Conservation (phyloP, 2,888 invertebrate genomes). For the Agonopterix alstromeriana region DNA sequence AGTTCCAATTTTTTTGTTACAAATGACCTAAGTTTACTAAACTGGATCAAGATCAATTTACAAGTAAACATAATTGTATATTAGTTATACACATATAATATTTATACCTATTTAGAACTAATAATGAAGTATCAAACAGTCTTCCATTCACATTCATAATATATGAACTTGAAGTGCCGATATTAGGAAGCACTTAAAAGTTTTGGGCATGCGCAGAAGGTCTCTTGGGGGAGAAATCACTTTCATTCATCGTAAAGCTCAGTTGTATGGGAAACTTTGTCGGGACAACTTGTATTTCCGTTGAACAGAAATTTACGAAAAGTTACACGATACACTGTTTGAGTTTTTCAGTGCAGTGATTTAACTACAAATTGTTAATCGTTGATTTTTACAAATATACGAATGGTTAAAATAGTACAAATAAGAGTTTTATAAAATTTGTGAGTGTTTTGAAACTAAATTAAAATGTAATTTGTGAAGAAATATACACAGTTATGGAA, state of each 20-base stretch:
- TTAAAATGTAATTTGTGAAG: constrained; percentile 5
- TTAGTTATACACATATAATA: too few relatives aligned
- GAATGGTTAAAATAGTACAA: too few relatives aligned
- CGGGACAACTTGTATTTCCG: constrained; percentile 28
- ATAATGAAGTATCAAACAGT: too few relatives aligned
- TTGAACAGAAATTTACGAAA: constrained; percentile 9
- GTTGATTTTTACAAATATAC: too few relatives aligned
- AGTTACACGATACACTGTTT: constrained; percentile 26
- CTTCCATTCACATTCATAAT: neutral
- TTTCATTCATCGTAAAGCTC: constrained; percentile 45
- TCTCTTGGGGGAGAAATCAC: constrained; percentile 19
- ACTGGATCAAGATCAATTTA: too few relatives aligned
- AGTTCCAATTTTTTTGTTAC: too few relatives aligned
- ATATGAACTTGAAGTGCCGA: neutral
- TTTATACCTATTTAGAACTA: too few relatives aligned
- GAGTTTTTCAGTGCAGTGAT: neutral
- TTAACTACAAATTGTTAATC: too few relatives aligned
- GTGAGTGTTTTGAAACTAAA: too few relatives aligned
- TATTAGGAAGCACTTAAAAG: constrained; percentile 22
- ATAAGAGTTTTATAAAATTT: too few relatives aligned
- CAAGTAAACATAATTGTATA: too few relatives aligned
- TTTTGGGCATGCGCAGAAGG: constrained; percentile 48
- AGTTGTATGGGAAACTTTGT: constrained; percentile 34
- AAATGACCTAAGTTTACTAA: too few relatives aligned
- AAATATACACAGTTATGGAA: constrained; percentile 53